Base-by-base conservation (phyloP, 23 tunicate genomes). In the Ciona savignyi region DNA sequence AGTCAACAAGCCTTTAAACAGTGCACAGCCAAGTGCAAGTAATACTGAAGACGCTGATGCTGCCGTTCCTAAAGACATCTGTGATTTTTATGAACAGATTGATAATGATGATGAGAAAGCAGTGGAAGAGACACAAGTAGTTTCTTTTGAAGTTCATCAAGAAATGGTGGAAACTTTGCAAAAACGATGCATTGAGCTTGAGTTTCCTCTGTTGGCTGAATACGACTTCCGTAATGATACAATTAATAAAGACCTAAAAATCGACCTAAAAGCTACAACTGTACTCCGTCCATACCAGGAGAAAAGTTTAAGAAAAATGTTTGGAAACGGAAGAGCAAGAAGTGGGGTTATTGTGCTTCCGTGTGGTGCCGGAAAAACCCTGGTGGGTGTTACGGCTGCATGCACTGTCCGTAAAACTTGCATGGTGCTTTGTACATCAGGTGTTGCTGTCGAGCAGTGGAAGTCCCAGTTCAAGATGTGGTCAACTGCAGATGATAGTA, bases 391-490 rank as follows among this genome's bases (percentile, higher is more conserved):
- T 30, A 94, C 99, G 4, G 99, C 99, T 15, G 93, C 95, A 21
- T 86, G 89, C 60, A 94, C 95, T 65, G 99, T 94, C 3, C 75
- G 99, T 6, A 94, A 94, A 49, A 80, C 90, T 25, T 87, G 95
- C 65, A 87, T 94, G 86, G 99, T 95, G 4, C 72, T 95, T 33
- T 95, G 99, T 62, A 95, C 99, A 31, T 88, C 96, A 24, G 99
- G 99, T 9, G 99, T 95, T 0, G 99, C 99, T 29, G 99, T 95
- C 26, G 99, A 95, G 33, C 99, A 95, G 49, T 95, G 99, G 99
- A 60, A 80, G 34, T 80, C 87, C 2, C 99, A 95, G 69, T 95
- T 95, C 48, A 88, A 88, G 68, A 73, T 95, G 78, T 95, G 99
- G 99, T 78, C 86, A 1, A 95, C 99, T 31, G 99, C 96, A 2